Evolutionary conservation across 1,140 invertebrate genomes (phyloP).

Genomic region (Drosophila sp.): DNA sequence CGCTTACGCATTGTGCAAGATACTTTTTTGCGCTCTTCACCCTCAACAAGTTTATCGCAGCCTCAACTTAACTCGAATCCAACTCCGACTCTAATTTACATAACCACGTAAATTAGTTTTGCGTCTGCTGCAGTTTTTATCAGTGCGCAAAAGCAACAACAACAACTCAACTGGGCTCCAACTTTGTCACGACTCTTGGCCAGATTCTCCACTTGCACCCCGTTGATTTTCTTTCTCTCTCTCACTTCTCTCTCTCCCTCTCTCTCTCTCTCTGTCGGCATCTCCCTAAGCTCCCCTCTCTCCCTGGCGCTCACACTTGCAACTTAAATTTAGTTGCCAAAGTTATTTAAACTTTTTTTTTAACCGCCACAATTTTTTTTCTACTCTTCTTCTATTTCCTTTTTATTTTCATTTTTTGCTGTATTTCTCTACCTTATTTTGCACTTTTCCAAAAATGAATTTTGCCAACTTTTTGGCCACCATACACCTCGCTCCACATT

Average conservation of each 20-base stretch:
- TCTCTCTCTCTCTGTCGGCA: background rate
- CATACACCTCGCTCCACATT: conserved; percentile 39
- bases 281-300: background rate
- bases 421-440: conserved; percentile 58
- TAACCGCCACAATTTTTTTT: conserved; percentile 43
- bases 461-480: conserved; percentile 66
- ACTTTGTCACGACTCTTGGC: conserved; percentile 70
- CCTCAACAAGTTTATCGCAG: conserved; percentile 78
- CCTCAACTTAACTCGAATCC: conserved; percentile 48
- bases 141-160: conserved; percentile 48
- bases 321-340: conserved; percentile 82
- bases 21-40: conserved; percentile 32
- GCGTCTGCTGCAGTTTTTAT: conserved; percentile 82
- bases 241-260: background rate
- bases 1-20: conserved; percentile 69
- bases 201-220: conserved; percentile 17
- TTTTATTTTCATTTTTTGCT: conserved; percentile 26
- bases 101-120: conserved; percentile 83
- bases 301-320: conserved; percentile 31
- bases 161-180: conserved; percentile 35
- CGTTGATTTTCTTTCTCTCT: conserved; percentile 14
- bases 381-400: background rate
- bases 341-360: conserved; percentile 78
- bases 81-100: conserved; percentile 78
- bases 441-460: conserved; percentile 74